A percentile compares a stretch with the other conserved stretches of the same genome.
These are phyloP conservation scores for Nyctibius bracteatus DNA, from an alignment of 2,113 vertebrate species.

Conservation along the genomic window DNA sequence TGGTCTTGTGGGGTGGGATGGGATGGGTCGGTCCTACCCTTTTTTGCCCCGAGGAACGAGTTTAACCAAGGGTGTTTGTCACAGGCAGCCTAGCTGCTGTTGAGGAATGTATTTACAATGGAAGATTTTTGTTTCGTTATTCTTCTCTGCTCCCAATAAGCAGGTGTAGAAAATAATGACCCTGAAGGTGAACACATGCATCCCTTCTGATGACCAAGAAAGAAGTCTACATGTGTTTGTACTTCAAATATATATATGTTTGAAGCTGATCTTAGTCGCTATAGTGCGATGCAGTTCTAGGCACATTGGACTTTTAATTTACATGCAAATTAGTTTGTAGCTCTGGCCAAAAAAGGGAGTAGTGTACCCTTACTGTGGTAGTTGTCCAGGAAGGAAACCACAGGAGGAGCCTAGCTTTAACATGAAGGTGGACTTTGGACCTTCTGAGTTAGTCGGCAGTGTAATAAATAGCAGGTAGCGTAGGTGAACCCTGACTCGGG, in stretches of 20 bases:
- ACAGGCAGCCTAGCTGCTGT: background rate
- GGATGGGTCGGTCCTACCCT: background rate
- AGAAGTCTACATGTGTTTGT: background rate
- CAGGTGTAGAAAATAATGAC: background rate
- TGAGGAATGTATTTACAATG: background rate
- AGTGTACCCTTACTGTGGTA: background rate
- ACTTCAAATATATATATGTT: rapidly evolving
- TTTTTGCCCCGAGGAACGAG: background rate
- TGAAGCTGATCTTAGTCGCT: background rate
- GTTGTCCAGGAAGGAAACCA: background rate
- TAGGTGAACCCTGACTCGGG: background rate
- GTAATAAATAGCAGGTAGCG: background rate
- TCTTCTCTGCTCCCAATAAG: background rate
- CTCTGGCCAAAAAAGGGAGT: background rate
- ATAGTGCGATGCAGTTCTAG: background rate
- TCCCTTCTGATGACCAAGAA: background rate
- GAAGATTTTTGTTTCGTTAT: background rate
- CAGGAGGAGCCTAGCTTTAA: background rate
- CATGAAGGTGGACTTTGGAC: background rate
- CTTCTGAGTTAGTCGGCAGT: rapidly evolving
- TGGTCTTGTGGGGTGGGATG: background rate
- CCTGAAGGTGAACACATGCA: background rate
- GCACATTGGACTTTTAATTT: rapidly evolving
- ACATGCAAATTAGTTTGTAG: background rate
- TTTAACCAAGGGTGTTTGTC: background rate